Evolutionary conservation across 2,113 vertebrate genomes (phyloP).

Genomic region (Arothron firmamentum): DNA sequence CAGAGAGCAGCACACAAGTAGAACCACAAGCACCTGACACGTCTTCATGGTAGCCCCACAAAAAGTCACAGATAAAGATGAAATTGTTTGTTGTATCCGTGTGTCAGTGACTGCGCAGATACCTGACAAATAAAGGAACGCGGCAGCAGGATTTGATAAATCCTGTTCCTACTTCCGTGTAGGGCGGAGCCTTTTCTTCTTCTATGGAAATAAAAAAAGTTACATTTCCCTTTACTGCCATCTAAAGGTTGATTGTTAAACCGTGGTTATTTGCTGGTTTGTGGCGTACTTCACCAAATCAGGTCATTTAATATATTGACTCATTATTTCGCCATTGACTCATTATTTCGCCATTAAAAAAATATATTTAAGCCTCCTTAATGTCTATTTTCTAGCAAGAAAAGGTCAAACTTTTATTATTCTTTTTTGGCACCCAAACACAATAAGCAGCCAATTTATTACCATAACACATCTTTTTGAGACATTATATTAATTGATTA

Average conservation of each 20-base stretch:
- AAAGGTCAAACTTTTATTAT: no score
- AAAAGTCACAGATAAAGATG: rapidly evolving
- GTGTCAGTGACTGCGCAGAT: background rate
- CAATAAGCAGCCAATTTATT: no score
- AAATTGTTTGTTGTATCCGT: background rate
- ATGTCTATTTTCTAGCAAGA: no score
- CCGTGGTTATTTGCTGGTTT: no score
- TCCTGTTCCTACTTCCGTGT: conserved; percentile 47
- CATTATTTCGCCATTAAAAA: no score
- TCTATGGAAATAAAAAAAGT: background rate
- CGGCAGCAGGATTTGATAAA: conserved; percentile 7
- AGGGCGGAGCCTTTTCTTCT: conserved; percentile 35
- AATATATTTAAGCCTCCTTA: no score
- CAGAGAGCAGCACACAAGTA: conserved; percentile 3
- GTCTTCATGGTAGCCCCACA: conserved; percentile 36
- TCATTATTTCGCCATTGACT: no score
- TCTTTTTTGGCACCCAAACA: no score
- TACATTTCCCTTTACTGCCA: background rate
- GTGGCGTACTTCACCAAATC: no score
- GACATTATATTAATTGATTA: background rate
- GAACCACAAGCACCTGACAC: background rate
- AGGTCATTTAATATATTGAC: no score
- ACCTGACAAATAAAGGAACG: background rate
- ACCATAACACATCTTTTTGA: background rate
- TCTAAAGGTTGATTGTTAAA: background rate